Evolutionary conservation across 2,113 vertebrate genomes (phyloP).

Genomic region (Sylvia atricapilla): DNA sequence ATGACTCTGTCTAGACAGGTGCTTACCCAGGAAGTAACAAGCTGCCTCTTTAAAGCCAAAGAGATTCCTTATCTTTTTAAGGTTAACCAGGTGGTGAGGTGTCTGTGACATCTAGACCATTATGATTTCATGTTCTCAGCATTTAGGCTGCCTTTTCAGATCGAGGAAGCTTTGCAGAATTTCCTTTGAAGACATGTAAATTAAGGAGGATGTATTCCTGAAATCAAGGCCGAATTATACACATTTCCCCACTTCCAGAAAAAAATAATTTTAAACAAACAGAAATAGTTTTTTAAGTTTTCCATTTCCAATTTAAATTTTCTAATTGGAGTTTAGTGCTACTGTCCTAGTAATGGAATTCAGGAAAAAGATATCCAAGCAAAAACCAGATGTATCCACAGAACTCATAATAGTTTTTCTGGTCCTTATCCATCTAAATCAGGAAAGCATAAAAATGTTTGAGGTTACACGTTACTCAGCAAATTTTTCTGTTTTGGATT

Average conservation of each 20-base stretch:
- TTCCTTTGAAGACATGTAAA: background rate
- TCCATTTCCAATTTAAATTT: background rate
- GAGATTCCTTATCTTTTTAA: constrained; percentile 31
- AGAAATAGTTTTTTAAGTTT: background rate
- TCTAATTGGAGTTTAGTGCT: background rate
- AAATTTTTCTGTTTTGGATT: background rate
- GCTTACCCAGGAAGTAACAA: constrained; percentile 7
- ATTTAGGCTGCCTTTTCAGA: background rate
- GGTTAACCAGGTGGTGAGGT: constrained; percentile 19
- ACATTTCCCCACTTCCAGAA: background rate
- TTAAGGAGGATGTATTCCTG: background rate
- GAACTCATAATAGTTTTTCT: background rate
- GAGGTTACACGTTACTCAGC: background rate
- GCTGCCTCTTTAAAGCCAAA: background rate
- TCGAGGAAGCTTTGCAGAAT: background rate
- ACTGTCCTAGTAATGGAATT: background rate
- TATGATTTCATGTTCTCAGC: background rate
- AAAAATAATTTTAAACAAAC: background rate
- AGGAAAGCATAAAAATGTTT: background rate
- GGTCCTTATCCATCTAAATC: background rate
- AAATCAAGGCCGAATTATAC: background rate
- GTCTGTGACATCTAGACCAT: background rate
- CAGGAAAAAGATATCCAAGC: background rate
- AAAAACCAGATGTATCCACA: background rate
- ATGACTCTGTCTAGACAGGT: constrained; percentile 30